Conservation (phyloP, 1,140 invertebrate species). For the Philotrypesis tridentata region DNA sequence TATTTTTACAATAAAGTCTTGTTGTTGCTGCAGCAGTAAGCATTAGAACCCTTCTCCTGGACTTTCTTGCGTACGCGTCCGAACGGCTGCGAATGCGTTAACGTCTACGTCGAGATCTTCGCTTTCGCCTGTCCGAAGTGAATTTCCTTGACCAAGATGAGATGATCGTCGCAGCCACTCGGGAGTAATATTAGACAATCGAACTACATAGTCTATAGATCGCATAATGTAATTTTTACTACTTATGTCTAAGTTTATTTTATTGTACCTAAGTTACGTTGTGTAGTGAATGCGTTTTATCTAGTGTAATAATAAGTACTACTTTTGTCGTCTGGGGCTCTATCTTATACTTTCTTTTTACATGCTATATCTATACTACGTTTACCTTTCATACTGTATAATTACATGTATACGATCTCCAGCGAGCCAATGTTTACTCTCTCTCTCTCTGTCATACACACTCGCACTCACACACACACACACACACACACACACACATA, state of each 20-base stretch:
- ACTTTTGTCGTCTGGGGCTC: constrained; percentile 33
- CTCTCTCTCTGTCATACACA: no score
- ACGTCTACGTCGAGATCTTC: not conserved
- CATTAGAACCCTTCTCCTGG: not conserved
- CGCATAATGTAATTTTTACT: constrained; percentile 25
- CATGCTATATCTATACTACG: not conserved
- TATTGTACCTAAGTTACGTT: constrained; percentile 22
- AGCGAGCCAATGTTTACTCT: constrained; percentile 32
- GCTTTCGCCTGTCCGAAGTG: not conserved
- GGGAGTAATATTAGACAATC: constrained; percentile 39
- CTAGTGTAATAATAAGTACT: constrained; percentile 26
- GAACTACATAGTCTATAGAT: constrained; percentile 4
- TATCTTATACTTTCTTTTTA: constrained; percentile 1
- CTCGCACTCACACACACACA: no score
- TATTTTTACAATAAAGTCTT: not conserved
- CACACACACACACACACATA: constrained; percentile 8
- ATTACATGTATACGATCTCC: constrained; percentile 23
- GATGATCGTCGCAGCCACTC: not conserved
- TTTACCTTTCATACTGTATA: constrained; percentile 5
- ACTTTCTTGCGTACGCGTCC: not conserved
- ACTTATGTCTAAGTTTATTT: not conserved
- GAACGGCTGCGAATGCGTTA: not conserved
- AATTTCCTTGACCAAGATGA: constrained; percentile 22
- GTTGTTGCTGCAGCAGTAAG: not conserved
- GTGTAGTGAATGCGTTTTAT: constrained; percentile 19